phyloP scores from a whole-genome alignment of 2,888 invertebrate genomes.

The Melitaea athalia region DNA sequence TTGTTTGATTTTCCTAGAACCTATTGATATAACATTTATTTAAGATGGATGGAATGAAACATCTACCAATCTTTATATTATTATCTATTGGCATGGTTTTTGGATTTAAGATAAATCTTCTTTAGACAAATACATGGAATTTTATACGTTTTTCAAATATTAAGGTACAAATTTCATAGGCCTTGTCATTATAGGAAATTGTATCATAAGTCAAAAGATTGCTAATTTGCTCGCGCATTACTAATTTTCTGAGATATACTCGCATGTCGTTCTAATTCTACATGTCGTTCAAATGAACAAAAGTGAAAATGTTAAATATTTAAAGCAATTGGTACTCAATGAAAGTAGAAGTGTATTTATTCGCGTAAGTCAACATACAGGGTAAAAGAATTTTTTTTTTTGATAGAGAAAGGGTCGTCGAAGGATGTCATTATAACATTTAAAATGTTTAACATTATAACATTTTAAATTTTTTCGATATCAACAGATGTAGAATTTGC shows the following conservation, averaged over 20 bases:
- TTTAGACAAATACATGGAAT: neutral
- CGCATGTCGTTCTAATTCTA: neutral
- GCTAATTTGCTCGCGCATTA: too few species aligned
- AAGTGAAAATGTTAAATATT: neutral
- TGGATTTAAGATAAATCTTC: neutral
- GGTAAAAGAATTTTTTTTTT: neutral
- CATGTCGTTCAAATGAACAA: neutral
- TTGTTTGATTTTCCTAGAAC: too few species aligned
- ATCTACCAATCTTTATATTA: too few species aligned
- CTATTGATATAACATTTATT: too few species aligned
- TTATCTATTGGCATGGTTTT: neutral
- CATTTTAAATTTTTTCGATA: too few species aligned
- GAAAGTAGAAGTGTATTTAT: too few species aligned
- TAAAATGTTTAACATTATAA: too few species aligned
- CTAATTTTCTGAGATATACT: neutral
- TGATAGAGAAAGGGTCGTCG: neutral
- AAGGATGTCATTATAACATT: neutral
- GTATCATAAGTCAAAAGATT: neutral
- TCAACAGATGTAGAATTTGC: too few species aligned
- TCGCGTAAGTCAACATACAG: neutral
- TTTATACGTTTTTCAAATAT: neutral
- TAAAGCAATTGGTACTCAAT: neutral
- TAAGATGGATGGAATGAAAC: too few species aligned
- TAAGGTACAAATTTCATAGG: neutral
- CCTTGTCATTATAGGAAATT: neutral